Percentiles rank a stretch among this genome's conserved stretches.
Conservation (phyloP, 2,888 invertebrate species). For the Amiota communis region DNA sequence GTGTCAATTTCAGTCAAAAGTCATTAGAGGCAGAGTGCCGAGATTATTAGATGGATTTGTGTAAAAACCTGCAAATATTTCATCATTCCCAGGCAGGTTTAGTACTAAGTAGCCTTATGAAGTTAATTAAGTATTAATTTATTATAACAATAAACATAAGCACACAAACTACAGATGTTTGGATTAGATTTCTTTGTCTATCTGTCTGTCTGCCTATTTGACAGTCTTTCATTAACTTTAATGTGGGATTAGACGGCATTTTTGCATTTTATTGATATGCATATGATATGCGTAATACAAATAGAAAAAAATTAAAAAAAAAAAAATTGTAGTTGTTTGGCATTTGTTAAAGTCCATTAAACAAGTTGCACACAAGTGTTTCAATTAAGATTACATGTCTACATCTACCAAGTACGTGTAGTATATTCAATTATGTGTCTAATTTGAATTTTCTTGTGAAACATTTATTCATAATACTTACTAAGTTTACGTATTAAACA, state of each 20-base stretch:
- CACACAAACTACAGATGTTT: constrained; percentile 2
- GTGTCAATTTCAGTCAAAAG: neutral
- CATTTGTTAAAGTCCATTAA: neutral
- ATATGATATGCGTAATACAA: neutral
- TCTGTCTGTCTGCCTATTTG: neutral
- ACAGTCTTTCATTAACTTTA: neutral
- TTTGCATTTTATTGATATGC: constrained; percentile 3
- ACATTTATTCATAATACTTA: too few species aligned
- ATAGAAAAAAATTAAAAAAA: neutral
- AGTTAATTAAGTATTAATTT: constrained; percentile 42
- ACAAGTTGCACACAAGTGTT: neutral
- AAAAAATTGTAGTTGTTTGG: neutral
- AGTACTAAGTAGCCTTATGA: neutral
- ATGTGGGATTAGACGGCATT: neutral
- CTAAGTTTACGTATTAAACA: too few species aligned
- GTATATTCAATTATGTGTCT: too few species aligned
- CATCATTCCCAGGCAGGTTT: constrained; percentile 47
- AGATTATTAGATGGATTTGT: neutral
- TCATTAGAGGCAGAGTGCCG: too few species aligned
- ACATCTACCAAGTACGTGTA: too few species aligned
- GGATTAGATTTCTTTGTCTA: too few species aligned
- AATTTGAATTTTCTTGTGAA: too few species aligned
- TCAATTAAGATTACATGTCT: neutral
- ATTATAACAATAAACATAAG: constrained; percentile 29
- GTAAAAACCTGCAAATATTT: constrained; percentile 42